Evolutionary conservation across 2,797 vertebrate genomes (phyloP).

Genomic region (Catostomus latipinnis): DNA sequence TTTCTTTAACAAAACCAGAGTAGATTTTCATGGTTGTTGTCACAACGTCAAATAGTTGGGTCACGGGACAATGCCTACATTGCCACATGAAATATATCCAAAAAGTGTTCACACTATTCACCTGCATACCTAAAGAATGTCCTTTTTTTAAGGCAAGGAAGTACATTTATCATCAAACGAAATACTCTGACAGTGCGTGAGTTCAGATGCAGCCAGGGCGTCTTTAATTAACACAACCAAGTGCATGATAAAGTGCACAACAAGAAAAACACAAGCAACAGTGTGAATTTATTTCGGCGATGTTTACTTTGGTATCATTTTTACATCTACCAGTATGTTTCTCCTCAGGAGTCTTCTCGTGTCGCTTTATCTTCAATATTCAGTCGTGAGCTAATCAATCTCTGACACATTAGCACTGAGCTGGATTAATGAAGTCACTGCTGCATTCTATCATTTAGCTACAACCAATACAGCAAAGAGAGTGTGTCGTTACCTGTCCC

Average conservation of each 20-base stretch:
- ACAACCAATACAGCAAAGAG: constrained; percentile 63
- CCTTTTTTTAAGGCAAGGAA: no score
- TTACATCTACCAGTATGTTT: background rate
- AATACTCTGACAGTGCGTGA: background rate
- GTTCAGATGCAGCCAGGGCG: no score
- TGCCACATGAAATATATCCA: no score
- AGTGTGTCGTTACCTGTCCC: constrained; percentile 66
- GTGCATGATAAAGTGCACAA: background rate
- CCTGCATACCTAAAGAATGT: no score
- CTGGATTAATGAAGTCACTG: constrained; percentile 63
- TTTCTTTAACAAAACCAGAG: no score
- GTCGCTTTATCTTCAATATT: constrained; percentile 45
- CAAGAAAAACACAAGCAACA: background rate
- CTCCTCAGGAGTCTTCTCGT: constrained; percentile 28
- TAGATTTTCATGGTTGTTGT: no score
- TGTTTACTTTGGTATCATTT: constrained; percentile 6
- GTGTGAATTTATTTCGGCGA: background rate
- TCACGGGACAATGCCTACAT: no score
- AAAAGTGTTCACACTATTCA: no score
- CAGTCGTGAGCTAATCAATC: constrained; percentile 26
- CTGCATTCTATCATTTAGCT: constrained; percentile 63
- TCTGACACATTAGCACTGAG: constrained; percentile 58
- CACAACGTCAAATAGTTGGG: no score
- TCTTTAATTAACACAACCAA: background rate
- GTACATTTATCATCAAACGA: no score